These are phyloP conservation scores for Trichogramma dendrolimi DNA, from an alignment of 2,888 invertebrate species.

Conservation along the genomic window DNA sequence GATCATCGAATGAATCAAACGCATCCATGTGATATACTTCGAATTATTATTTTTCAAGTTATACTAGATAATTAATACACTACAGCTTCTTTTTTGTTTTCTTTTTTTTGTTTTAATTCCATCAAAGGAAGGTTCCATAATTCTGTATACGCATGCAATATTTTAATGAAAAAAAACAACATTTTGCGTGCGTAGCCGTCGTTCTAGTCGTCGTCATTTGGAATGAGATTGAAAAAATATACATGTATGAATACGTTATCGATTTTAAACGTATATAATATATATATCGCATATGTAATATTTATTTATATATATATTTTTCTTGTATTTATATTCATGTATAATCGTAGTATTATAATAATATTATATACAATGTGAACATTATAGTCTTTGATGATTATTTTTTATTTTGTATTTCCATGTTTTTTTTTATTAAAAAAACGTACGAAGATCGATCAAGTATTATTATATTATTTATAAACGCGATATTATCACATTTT, in stretches of 20 bases:
- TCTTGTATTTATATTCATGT: neutral
- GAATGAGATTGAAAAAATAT: conserved; percentile 41
- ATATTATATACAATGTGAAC: conserved; percentile 28
- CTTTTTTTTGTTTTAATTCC: neutral
- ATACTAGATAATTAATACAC: no score
- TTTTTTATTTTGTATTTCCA: neutral
- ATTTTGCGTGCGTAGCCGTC: neutral
- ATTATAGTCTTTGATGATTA: neutral
- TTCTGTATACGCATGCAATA: no score
- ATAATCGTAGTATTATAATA: conserved; percentile 9
- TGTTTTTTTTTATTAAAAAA: neutral
- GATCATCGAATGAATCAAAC: no score
- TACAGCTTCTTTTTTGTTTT: neutral
- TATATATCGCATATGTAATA: conserved; percentile 20
- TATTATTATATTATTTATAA: no score
- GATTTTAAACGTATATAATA: conserved; percentile 23
- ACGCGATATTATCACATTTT: no score
- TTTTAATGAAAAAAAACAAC: no score
- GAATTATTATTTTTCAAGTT: no score
- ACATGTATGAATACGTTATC: conserved; percentile 32
- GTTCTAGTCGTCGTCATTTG: conserved; percentile 31
- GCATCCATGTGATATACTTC: no score
- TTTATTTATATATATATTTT: neutral
- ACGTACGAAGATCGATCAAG: neutral
- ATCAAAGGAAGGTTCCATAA: neutral